These are phyloP conservation scores for Caenorhabditis drosophilae DNA, from an alignment of 2,888 invertebrate species.

Conservation along the genomic window DNA sequence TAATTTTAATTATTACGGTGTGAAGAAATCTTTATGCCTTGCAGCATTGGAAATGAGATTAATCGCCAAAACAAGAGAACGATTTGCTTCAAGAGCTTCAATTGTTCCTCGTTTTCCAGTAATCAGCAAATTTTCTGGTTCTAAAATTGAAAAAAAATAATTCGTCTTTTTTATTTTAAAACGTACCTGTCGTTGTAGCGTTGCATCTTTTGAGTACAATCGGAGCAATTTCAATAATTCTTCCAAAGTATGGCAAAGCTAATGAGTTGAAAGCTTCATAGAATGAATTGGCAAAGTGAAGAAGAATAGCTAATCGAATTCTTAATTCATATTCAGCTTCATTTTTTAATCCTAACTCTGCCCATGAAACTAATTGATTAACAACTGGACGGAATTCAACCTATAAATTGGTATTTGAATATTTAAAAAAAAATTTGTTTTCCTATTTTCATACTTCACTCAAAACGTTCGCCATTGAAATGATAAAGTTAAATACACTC, in stretches of 20 bases:
- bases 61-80: conserved; percentile 40
- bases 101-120: conserved; percentile 47
- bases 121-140: conserved; percentile 37
- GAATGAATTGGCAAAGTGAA: conserved; percentile 59
- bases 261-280: conserved; percentile 58
- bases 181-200: conserved; percentile 29
- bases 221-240: conserved; percentile 54
- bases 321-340: conserved; percentile 17
- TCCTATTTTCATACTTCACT: conserved; percentile 31
- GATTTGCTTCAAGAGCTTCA: conserved; percentile 49
- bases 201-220: conserved; percentile 52
- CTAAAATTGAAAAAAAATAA: no score
- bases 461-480: conserved; percentile 39
- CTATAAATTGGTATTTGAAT: not conserved
- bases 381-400: conserved; percentile 54
- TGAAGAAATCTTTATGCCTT: conserved; percentile 54
- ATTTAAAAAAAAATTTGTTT: no score
- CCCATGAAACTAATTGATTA: conserved; percentile 52
- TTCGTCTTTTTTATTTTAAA: no score
- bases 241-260: conserved; percentile 59
- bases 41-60: conserved; percentile 55
- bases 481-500: conserved; percentile 26
- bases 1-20: conserved; percentile 34
- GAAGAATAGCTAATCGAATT: conserved; percentile 50
- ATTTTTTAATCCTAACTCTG: conserved; percentile 41